Evolutionary conservation across 64 coral and sea anemone species (phyloP), one percentile per base, ranked within the genome.

Genomic region (Anthopleura sola): DNA sequence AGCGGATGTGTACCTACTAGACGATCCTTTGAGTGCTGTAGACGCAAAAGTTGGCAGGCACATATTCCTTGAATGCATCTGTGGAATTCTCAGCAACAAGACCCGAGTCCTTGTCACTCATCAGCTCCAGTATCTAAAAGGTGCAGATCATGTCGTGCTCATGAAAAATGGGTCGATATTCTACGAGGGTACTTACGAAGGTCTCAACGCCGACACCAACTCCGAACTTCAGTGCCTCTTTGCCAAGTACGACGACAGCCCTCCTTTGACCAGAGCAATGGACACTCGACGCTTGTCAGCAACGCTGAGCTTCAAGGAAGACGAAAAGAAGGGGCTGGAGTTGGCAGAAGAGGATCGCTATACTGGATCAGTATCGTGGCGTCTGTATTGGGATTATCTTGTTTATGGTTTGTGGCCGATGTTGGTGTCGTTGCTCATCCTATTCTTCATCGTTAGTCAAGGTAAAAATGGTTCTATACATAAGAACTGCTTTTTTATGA

Each of bases 11-110:
- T 89, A 89, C 83, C 18, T 89, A 32, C 49, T 90, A 1, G 88
- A 90, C 75, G 88, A 90, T 85, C 88, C 88, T 76, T 37, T 90
- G 17, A 90, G 88, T 38, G 81, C 88, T 38, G 88, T 90, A 0
- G 88, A 90, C 80, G 69, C 62, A 24, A 90, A 90, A 62, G 87
- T 89, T 5, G 78, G 87, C 76, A 62, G 80, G 34, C 87, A 89
- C 34, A 90, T 90, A 50, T 90, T 90, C 78, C 10, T 20, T 13
- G 56, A 89, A 29, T 89, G 88, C 40, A 71, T 89, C 21, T 89
- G 88, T 31, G 82, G 68, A 28, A 19, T 90, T 23, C 54, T 90
- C n/a, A 78, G 31, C 26, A 36, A 57, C 3, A 90, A 85, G 20
- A 85, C 55, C 5, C 21, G 37, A 31, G 55, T 89, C 17, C 46